Conservation (phyloP, 23 tunicate genomes). For the Corella eumyota region DNA sequence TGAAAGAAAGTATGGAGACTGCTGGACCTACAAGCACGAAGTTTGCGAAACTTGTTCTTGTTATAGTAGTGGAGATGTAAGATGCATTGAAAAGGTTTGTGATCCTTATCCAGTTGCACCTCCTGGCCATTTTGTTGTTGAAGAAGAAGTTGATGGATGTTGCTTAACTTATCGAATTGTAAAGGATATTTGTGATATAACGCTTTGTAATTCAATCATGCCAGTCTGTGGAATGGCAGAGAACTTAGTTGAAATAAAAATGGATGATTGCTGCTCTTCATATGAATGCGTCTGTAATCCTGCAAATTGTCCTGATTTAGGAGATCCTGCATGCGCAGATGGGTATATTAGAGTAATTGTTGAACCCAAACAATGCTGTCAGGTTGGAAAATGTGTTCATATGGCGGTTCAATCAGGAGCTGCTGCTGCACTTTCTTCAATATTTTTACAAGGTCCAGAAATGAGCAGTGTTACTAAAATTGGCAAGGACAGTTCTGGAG, state of each 20-base stretch:
- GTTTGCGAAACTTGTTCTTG: constrained; percentile 83
- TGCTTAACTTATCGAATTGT: constrained; percentile 70
- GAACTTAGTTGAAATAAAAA: constrained; percentile 23
- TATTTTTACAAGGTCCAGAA: neutral
- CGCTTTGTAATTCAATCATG: constrained; percentile 18
- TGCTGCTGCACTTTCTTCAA: neutral
- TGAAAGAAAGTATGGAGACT: constrained; percentile 70
- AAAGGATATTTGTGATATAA: constrained; percentile 61
- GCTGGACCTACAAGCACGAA: constrained; percentile 60
- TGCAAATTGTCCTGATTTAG: constrained; percentile 57
- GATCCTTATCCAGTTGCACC: constrained; percentile 91
- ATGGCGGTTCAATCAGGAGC: constrained; percentile 16
- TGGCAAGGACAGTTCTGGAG: too few species aligned
- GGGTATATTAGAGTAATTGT: constrained; percentile 59
- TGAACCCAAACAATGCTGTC: constrained; percentile 71
- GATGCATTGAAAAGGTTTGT: constrained; percentile 52
- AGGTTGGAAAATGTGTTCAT: constrained; percentile 80
- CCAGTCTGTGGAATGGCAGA: constrained; percentile 43
- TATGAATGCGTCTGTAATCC: constrained; percentile 83
- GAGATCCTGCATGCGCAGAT: constrained; percentile 76
- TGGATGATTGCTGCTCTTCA: constrained; percentile 60
- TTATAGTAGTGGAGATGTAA: constrained; percentile 30
- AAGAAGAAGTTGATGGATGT: constrained; percentile 62
- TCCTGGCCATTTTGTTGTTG: constrained; percentile 70
- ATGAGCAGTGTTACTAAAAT: too few species aligned